Percentiles rank a stretch among this genome's conserved stretches.
Conservation (phyloP, 1,140 invertebrate genomes). For the Drosophila kepulauana region DNA sequence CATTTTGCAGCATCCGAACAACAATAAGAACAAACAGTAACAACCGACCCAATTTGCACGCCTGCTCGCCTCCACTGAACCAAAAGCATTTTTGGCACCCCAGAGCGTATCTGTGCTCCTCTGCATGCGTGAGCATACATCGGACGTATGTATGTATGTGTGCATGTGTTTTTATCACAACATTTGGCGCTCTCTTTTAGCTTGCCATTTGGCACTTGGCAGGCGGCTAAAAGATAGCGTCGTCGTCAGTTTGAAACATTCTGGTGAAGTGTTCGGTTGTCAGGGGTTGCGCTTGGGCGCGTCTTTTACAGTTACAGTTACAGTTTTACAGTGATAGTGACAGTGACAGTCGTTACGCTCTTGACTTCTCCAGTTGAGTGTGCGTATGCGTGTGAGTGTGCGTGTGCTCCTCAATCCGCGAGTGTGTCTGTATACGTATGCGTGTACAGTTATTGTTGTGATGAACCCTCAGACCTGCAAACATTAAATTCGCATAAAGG, state of each 20-base stretch:
- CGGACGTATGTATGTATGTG: slow-evolving; percentile 25
- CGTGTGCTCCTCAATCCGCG: neutral
- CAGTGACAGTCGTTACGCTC: slow-evolving; percentile 43
- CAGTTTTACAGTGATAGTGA: slow-evolving; percentile 3
- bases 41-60: slow-evolving; percentile 47
- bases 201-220: slow-evolving; percentile 3
- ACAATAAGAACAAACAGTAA: slow-evolving; percentile 12
- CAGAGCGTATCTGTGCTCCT: slow-evolving; percentile 38
- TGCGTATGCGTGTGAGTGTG: neutral
- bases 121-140: slow-evolving; percentile 20
- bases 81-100: slow-evolving; percentile 47
- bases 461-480: slow-evolving; percentile 28
- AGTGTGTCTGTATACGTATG: neutral
- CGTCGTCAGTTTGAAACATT: slow-evolving; percentile 69
- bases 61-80: slow-evolving; percentile 39
- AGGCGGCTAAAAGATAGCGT: slow-evolving; percentile 57
- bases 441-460: slow-evolving; percentile 44
- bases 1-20: slow-evolving; percentile 51
- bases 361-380: slow-evolving; percentile 4
- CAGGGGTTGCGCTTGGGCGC: slow-evolving; percentile 55
- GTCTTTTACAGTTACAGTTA: slow-evolving; percentile 48
- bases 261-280: slow-evolving; percentile 74
- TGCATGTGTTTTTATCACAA: slow-evolving; percentile 65
- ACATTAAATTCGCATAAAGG: slow-evolving; percentile 57
- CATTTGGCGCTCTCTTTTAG: slow-evolving; percentile 48